Evolutionary conservation across 2,888 invertebrate species (phyloP).

Genomic region (Schizotus pectinicornis): DNA sequence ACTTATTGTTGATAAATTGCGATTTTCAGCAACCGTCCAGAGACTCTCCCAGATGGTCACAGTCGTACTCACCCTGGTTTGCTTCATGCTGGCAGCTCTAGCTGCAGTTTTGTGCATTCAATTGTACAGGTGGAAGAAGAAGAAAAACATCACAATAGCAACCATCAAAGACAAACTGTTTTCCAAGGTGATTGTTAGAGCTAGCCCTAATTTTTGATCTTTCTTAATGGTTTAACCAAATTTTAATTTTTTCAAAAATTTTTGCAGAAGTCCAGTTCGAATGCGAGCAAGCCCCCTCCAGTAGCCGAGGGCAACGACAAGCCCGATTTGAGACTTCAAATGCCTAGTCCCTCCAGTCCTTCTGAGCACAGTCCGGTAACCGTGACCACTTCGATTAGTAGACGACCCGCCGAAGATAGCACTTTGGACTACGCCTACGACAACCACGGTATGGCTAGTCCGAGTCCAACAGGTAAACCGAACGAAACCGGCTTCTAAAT

Average conservation of each 20-base stretch:
- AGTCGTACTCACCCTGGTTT: slow-evolving; percentile 46
- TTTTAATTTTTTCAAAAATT: not conserved
- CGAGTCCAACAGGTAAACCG: slow-evolving; percentile 17
- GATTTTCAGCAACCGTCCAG: slow-evolving; percentile 48
- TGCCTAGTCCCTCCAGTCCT: slow-evolving; percentile 27
- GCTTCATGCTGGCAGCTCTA: slow-evolving; percentile 47
- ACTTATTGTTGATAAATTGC: not conserved
- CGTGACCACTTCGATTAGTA: slow-evolving; percentile 72
- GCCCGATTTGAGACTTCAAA: slow-evolving; percentile 34
- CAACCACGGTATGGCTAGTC: slow-evolving; percentile 69
- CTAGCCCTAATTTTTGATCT: no score
- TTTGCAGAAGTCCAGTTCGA: slow-evolving; percentile 36
- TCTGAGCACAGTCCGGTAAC: slow-evolving; percentile 60
- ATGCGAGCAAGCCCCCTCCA: slow-evolving; percentile 30
- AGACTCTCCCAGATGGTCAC: slow-evolving; percentile 47
- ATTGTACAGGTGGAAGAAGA: slow-evolving; percentile 52
- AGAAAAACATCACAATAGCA: slow-evolving; percentile 51
- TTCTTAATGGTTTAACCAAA: no score
- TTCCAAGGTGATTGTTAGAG: slow-evolving; percentile 41
- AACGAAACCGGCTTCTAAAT: slow-evolving; percentile 9
- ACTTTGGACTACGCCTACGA: slow-evolving; percentile 81
- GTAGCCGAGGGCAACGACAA: slow-evolving; percentile 20
- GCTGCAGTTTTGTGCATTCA: slow-evolving; percentile 43
- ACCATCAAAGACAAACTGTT: slow-evolving; percentile 48
- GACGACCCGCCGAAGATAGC: slow-evolving; percentile 76